Percentiles rank a stretch among this genome's conserved stretches.
Evolutionary conservation across 2,888 invertebrate species (phyloP).

Genomic region (Drosophila testacea): DNA sequence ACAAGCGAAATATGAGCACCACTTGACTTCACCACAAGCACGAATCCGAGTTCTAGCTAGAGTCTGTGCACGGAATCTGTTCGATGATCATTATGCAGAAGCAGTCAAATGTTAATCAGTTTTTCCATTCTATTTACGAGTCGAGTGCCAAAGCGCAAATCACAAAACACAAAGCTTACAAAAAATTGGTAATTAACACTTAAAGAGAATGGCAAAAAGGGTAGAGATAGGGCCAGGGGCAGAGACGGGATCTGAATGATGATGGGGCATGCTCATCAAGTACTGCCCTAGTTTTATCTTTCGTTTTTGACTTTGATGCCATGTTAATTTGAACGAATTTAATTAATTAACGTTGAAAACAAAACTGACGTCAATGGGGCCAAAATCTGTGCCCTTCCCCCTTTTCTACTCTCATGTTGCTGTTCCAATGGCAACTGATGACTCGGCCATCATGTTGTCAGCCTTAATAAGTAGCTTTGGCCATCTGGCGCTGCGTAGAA

Average conservation of each 20-base stretch:
- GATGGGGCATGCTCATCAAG: conserved; percentile 16
- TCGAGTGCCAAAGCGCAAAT: conserved; percentile 55
- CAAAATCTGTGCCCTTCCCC: conserved; percentile 19
- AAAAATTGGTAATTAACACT: conserved; percentile 68
- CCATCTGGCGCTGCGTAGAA: conserved; percentile 48
- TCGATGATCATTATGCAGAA: conserved; percentile 50
- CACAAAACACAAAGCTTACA: conserved; percentile 62
- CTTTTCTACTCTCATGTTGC: neutral
- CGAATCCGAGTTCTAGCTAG: neutral
- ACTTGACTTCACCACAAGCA: conserved; percentile 21
- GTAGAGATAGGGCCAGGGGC: neutral
- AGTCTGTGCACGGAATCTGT: conserved; percentile 10
- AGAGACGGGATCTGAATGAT: neutral
- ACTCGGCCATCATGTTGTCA: conserved; percentile 34
- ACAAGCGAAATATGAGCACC: conserved; percentile 72
- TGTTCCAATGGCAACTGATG: conserved; percentile 34
- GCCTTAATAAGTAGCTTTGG: conserved; percentile 47
- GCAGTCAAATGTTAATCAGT: conserved; percentile 71
- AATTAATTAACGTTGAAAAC: conserved; percentile 81
- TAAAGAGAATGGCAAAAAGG: conserved; percentile 8
- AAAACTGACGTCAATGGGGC: conserved; percentile 74
- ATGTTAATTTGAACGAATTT: conserved; percentile 81
- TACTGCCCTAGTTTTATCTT: conserved; percentile 6
- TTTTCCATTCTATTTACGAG: conserved; percentile 51
- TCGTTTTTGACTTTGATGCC: conserved; percentile 39